Conservation (phyloP, 2,113 vertebrate species). For the Hydrochoerus hydrochaeris region DNA sequence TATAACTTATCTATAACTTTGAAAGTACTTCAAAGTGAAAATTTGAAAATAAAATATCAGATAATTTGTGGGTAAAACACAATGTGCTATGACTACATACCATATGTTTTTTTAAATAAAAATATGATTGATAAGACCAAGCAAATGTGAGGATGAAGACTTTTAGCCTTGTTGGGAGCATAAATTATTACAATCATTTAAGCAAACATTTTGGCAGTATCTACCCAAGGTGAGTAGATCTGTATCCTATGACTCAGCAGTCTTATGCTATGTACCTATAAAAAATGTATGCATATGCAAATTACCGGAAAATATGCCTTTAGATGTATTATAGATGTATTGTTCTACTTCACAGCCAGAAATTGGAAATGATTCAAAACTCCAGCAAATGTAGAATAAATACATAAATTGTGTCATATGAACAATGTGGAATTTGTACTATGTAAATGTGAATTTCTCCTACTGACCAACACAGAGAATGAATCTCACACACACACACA, state of each 20-base stretch:
- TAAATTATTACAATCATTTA: neutral
- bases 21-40: conserved; percentile 15
- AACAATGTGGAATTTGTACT: neutral
- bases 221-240: neutral
- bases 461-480: neutral
- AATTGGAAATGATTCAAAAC: neutral
- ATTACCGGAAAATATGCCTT: neutral
- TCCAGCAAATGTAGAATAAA: neutral
- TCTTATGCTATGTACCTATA: neutral
- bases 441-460: neutral
- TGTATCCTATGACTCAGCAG: neutral
- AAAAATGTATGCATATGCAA: neutral
- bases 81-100: neutral
- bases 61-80: neutral
- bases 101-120: neutral
- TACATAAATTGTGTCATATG: neutral
- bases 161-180: neutral
- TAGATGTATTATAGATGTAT: neutral
- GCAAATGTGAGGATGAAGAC: neutral
- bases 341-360: neutral
- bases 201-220: neutral
- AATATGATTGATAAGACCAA: neutral
- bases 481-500: neutral
- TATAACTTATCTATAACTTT: neutral
- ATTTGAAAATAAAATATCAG: conserved; percentile 16